A percentile compares a stretch with the other conserved stretches of the same genome.
Evolutionary conservation across 2,797 vertebrate genomes (phyloP).

Genomic region (Pangasius djambal): DNA sequence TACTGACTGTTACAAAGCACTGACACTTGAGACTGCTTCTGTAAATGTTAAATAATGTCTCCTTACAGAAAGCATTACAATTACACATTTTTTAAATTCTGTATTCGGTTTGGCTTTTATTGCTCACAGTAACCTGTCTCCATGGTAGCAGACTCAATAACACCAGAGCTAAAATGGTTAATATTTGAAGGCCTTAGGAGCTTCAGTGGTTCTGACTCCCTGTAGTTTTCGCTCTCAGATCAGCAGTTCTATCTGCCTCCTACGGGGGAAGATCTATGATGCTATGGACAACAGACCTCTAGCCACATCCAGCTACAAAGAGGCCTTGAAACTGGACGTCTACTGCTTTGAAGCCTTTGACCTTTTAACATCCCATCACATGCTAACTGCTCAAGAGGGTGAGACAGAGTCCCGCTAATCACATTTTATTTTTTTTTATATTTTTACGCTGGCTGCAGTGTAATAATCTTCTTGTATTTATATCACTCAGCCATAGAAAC

Average conservation of each 20-base stretch:
- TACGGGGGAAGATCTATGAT: constrained; percentile 97
- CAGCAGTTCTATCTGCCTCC: constrained; percentile 95
- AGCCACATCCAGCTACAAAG: constrained; percentile 97
- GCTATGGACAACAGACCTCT: constrained; percentile 93
- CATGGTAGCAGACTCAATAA: background rate
- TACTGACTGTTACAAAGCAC: background rate
- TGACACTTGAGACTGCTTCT: background rate
- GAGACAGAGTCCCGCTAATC: constrained; percentile 40
- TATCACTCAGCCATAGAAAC: background rate
- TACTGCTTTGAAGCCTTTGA: constrained; percentile 99
- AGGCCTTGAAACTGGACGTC: constrained; percentile 97
- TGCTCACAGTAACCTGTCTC: background rate
- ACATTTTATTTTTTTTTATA: background rate
- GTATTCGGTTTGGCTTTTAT: background rate
- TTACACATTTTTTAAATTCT: background rate
- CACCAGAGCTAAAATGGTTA: constrained; percentile 5
- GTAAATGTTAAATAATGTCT: background rate
- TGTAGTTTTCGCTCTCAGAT: constrained; percentile 76
- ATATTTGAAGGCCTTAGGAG: constrained; percentile 32
- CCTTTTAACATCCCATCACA: constrained; percentile 96
- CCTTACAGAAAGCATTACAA: background rate
- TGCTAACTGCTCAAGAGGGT: constrained; percentile 99
- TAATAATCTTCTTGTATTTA: background rate
- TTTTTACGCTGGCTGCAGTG: background rate
- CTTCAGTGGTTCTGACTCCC: constrained; percentile 38